Conservation (phyloP, 2,113 vertebrate genomes). For the Mirza zaza region DNA sequence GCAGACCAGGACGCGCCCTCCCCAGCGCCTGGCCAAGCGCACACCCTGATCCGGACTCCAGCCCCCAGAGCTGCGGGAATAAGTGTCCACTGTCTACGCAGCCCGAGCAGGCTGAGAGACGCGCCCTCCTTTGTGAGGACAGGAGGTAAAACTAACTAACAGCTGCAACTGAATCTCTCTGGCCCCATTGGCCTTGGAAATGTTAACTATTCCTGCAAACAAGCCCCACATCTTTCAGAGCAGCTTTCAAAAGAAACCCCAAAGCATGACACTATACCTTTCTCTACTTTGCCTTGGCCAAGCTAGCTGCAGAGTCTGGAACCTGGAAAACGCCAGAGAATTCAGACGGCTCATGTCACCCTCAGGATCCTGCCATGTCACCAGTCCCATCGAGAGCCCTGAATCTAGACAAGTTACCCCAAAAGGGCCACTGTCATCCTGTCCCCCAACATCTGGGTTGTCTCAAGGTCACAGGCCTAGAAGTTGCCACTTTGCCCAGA, state of each 20-base stretch:
- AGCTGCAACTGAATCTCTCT: background rate
- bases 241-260: background rate
- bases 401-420: background rate
- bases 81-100: rapidly evolving
- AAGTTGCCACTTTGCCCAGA: background rate
- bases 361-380: background rate
- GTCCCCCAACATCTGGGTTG: rapidly evolving
- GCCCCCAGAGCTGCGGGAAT: background rate
- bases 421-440: background rate
- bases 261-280: background rate
- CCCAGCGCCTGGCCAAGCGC: background rate
- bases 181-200: background rate
- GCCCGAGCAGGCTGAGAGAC: background rate
- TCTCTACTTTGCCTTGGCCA: background rate
- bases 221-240: background rate
- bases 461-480: background rate
- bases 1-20: background rate
- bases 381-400: background rate
- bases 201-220: background rate
- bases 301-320: background rate
- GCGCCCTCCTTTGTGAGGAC: background rate
- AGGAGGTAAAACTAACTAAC: background rate
- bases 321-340: background rate
- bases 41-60: background rate
- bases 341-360: background rate